phyloP scores from a whole-genome alignment of 1,140 invertebrate species.

The Lasaia peninsularis region DNA sequence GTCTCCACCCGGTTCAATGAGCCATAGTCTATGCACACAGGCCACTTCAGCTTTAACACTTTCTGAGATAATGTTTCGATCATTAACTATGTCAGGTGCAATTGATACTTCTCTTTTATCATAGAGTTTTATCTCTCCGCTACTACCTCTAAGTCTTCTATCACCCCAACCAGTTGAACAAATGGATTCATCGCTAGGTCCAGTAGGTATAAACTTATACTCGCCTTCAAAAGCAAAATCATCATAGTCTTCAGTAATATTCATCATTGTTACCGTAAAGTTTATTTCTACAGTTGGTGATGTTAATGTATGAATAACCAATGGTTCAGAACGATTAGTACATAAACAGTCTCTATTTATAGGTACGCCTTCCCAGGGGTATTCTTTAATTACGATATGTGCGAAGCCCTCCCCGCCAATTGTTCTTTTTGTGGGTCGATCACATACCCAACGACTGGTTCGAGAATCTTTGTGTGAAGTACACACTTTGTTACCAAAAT shows the following conservation, averaged over 20 bases:
- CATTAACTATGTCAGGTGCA: conserved; percentile 64
- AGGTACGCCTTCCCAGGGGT: conserved; percentile 84
- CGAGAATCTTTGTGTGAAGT: conserved; percentile 81
- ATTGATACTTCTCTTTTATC: conserved; percentile 63
- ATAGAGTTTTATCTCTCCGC: conserved; percentile 80
- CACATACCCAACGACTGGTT: conserved; percentile 83
- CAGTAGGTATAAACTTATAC: conserved; percentile 83
- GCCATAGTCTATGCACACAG: conserved; percentile 86
- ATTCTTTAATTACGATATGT: conserved; percentile 84
- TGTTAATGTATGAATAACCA: conserved; percentile 80
- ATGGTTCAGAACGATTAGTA: conserved; percentile 81
- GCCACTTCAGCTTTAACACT: conserved; percentile 73
- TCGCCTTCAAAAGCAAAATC: conserved; percentile 89
- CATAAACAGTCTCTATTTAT: conserved; percentile 86
- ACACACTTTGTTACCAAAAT: conserved; percentile 83
- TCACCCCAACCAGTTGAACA: conserved; percentile 81
- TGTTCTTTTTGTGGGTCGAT: conserved; percentile 64
- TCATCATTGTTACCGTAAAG: conserved; percentile 87
- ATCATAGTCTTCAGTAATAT: conserved; percentile 88
- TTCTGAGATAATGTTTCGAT: conserved; percentile 72
- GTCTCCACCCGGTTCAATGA: conserved; percentile 84
- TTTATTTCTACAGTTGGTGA: conserved; percentile 83
- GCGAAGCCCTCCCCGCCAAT: conserved; percentile 78
- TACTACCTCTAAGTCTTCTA: conserved; percentile 81
- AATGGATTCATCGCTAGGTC: conserved; percentile 70